Conservation (phyloP, 1,140 invertebrate species). For the Hyposmocoma kahamanoa region DNA sequence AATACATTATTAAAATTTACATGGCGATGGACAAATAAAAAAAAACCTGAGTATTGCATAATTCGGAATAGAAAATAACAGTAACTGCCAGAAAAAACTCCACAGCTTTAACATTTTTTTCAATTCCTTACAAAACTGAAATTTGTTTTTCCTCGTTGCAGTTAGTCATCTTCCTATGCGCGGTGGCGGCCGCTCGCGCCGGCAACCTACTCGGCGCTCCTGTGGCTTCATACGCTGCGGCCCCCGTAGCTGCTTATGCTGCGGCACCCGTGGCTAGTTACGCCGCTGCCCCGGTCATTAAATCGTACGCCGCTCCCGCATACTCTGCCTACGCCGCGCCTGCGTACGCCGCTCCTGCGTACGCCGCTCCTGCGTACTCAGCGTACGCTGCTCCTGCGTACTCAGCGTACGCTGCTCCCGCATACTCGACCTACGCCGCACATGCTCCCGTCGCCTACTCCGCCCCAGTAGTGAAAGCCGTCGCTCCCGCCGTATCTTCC, state of each 20-base stretch:
- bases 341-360: constrained; percentile 28
- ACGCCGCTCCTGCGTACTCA: constrained; percentile 23
- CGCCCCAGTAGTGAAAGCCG: constrained; percentile 35
- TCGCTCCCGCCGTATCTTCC: constrained; percentile 49
- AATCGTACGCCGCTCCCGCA: constrained; percentile 9
- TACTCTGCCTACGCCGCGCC: constrained; percentile 2
- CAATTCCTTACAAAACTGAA: too few relatives aligned
- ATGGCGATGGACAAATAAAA: too few relatives aligned
- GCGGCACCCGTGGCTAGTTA: neutral
- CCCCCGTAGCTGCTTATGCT: constrained; percentile 11
- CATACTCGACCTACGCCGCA: constrained; percentile 27
- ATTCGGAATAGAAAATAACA: too few relatives aligned
- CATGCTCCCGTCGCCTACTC: constrained; percentile 25
- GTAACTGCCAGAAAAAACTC: too few relatives aligned
- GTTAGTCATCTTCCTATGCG: constrained; percentile 60
- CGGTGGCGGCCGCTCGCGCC: constrained; percentile 44
- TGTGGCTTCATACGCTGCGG: constrained; percentile 25
- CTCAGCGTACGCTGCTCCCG: constrained; percentile 28
- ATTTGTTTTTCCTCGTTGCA: constrained; percentile 28
- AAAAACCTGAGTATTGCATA: too few relatives aligned
- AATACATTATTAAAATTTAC: too few relatives aligned
- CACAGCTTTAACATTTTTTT: too few relatives aligned
- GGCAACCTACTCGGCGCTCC: constrained; percentile 37
- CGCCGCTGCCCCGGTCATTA: neutral
- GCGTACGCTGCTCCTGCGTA: constrained; percentile 35